These are phyloP conservation scores for Diaperis boleti DNA, from an alignment of 2,888 invertebrate species.

Conservation along the genomic window DNA sequence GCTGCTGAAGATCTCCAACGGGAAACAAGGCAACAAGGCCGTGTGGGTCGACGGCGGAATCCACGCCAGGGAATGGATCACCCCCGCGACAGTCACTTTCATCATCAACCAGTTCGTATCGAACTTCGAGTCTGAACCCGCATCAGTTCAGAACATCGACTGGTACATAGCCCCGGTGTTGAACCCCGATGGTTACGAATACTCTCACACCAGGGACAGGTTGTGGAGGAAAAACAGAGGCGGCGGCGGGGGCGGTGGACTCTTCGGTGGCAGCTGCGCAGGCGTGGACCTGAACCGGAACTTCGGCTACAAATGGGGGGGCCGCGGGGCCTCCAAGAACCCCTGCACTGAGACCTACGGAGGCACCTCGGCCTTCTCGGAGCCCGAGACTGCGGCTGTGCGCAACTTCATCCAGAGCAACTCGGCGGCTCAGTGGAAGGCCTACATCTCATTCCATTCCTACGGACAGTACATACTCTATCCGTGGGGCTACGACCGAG, in stretches of 20 bases:
- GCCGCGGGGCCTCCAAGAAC: slow-evolving; percentile 84
- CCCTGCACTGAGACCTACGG: slow-evolving; percentile 87
- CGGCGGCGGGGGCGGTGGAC: slow-evolving; percentile 63
- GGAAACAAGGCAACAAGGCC: slow-evolving; percentile 68
- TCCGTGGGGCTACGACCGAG: slow-evolving; percentile 87
- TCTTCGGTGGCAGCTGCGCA: slow-evolving; percentile 73
- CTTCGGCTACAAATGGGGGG: slow-evolving; percentile 90
- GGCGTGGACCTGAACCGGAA: slow-evolving; percentile 90
- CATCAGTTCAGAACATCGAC: slow-evolving; percentile 82
- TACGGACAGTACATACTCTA: slow-evolving; percentile 88
- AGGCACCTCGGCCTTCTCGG: slow-evolving; percentile 85
- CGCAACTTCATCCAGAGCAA: slow-evolving; percentile 67
- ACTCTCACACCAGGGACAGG: slow-evolving; percentile 82
- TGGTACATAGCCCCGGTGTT: slow-evolving; percentile 83
- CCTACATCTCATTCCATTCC: slow-evolving; percentile 84
- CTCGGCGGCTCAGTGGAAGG: slow-evolving; percentile 71
- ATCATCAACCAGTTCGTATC: slow-evolving; percentile 79
- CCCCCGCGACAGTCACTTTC: slow-evolving; percentile 82
- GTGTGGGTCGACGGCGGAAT: slow-evolving; percentile 85
- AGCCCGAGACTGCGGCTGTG: slow-evolving; percentile 84
- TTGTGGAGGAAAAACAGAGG: slow-evolving; percentile 85
- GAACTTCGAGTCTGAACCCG: slow-evolving; percentile 75
- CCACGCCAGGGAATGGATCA: slow-evolving; percentile 93
- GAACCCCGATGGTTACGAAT: slow-evolving; percentile 91
- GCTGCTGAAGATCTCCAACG: slow-evolving; percentile 79